Conservation (phyloP, 2,888 invertebrate genomes). For the Drosophila mulleri region DNA sequence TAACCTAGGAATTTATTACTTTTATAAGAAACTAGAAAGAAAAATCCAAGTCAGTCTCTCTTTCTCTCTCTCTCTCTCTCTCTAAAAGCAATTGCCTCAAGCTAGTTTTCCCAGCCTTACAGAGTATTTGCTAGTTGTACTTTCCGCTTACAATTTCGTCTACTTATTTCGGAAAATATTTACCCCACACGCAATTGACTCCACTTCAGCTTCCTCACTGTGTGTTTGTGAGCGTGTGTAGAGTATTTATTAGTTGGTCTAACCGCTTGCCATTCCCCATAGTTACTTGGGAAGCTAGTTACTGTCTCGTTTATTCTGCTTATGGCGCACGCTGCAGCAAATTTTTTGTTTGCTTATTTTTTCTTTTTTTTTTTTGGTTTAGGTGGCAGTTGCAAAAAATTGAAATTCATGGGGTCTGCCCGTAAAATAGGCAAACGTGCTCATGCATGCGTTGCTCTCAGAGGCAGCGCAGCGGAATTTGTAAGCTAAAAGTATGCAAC, state of each 20-base stretch:
- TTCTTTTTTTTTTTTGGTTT: not conserved
- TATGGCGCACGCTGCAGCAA: constrained; percentile 15
- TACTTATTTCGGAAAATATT: not conserved
- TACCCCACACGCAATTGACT: not conserved
- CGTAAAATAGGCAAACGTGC: constrained; percentile 61
- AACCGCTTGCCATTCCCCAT: not conserved
- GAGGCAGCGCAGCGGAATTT: constrained; percentile 60
- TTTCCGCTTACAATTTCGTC: not conserved
- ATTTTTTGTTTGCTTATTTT: not conserved
- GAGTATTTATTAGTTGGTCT: constrained; percentile 12
- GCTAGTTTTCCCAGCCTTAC: not conserved
- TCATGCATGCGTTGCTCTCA: constrained; percentile 56
- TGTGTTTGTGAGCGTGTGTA: not conserved
- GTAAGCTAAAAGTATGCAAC: constrained; percentile 69
- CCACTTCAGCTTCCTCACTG: not conserved
- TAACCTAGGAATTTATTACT: not conserved
- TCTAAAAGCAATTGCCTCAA: not conserved
- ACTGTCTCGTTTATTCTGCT: constrained; percentile 42
- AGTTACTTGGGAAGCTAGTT: constrained; percentile 22
- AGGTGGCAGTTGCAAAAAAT: constrained; percentile 43
- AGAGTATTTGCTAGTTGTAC: not conserved
- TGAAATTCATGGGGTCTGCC: constrained; percentile 74
- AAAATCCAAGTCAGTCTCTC: not conserved
- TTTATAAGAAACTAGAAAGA: not conserved
- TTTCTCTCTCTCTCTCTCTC: too few relatives aligned